A percentile compares a stretch with the other conserved stretches of the same genome.
Evolutionary conservation across 2,113 vertebrate genomes (phyloP).

Genomic region (Chionis minor): DNA sequence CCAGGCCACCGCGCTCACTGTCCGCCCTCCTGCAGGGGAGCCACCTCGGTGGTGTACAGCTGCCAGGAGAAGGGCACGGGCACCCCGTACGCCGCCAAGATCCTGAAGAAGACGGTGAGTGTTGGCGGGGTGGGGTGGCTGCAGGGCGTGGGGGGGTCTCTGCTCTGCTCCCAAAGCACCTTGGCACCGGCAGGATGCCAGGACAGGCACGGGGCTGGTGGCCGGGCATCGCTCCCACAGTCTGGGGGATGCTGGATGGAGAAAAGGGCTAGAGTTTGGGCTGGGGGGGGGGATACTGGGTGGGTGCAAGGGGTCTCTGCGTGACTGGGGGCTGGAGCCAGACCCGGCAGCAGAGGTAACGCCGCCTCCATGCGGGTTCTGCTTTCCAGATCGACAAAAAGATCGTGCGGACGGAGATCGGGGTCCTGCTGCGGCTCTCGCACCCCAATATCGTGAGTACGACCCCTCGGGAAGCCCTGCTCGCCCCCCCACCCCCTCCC

Average conservation of each 20-base stretch:
- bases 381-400: constrained; percentile 86
- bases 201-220: fast-evolving
- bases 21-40: constrained; percentile 71
- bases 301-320: neutral
- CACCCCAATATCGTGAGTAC: constrained; percentile 88
- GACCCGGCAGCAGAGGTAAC: neutral
- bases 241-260: neutral
- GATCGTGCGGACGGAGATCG: constrained; percentile 88
- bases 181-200: neutral
- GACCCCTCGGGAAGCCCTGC: neutral
- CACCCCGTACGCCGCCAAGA: constrained; percentile 82
- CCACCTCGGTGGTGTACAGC: constrained; percentile 86
- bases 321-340: fast-evolving
- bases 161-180: neutral
- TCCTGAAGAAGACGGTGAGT: constrained; percentile 89
- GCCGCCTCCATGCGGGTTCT: fast-evolving
- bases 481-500: neutral
- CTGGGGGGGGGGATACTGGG: neutral
- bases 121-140: fast-evolving
- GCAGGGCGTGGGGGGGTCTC: neutral
- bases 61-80: constrained; percentile 86
- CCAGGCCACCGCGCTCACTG: neutral
- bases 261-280: fast-evolving
- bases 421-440: constrained; percentile 85
- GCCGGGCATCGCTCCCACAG: fast-evolving